phyloP scores from a whole-genome alignment of 2,113 vertebrate species.

The Neomonachus schauinslandi region DNA sequence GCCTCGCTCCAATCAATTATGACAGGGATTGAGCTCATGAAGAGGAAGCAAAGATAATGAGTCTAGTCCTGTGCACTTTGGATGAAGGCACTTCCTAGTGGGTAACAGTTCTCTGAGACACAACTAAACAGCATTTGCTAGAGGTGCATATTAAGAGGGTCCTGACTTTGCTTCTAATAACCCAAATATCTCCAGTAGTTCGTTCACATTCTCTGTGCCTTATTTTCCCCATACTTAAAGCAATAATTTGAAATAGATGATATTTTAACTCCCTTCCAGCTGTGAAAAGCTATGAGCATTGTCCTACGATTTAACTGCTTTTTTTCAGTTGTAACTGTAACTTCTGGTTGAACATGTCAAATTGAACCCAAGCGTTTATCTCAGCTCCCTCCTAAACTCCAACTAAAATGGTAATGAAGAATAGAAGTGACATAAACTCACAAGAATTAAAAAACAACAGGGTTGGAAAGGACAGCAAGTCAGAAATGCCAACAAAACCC shows the following conservation, averaged over 20 bases:
- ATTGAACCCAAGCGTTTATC: neutral
- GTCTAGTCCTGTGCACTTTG: neutral
- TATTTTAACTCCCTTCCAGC: neutral
- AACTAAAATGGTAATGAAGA: neutral
- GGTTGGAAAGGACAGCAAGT: neutral
- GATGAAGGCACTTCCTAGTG: neutral
- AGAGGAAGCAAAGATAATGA: neutral
- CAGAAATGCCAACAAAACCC: neutral
- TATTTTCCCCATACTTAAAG: neutral
- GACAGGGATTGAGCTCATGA: neutral
- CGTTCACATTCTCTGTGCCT: neutral
- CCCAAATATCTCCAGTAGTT: neutral
- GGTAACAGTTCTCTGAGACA: neutral
- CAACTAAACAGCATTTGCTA: neutral
- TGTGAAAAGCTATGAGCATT: neutral
- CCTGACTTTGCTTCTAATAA: neutral
- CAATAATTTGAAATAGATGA: slow-evolving; percentile 2
- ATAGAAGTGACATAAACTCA: neutral
- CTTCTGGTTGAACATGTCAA: neutral
- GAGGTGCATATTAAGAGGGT: neutral
- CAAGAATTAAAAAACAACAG: neutral
- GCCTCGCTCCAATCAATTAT: neutral
- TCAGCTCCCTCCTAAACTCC: neutral
- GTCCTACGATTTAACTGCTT: neutral
- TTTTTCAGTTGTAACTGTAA: neutral